Base-by-base conservation (phyloP, 2,888 invertebrate species). In the Sinohyriopsis cumingii region DNA sequence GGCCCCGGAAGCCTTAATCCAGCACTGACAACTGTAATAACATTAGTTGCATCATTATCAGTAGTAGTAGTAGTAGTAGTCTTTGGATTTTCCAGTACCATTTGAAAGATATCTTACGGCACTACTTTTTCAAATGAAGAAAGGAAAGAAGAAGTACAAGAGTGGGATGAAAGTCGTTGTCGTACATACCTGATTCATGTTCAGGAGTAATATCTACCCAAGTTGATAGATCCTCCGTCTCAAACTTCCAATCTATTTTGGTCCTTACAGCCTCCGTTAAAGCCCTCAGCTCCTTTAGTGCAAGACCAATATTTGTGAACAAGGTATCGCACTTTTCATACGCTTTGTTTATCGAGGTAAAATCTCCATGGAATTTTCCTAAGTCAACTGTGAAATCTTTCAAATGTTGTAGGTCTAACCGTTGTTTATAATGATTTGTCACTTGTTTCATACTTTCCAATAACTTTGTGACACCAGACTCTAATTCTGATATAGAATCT, bases 321-420 rank as follows among this genome's bases (percentile, higher is more conserved):
- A 82, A 68, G 18, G 68, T 55, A 60, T 73, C 74, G 66, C 76
- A 79, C 33, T 72, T 70, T 63, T 72, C 67, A 56, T 77, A 81
- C 19, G 80, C 78, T 55, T 82, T 78, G 53, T 74, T 76, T 24
- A 82, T 68, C 3, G 82, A 77, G 5, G 65, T 57, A 65, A 80
- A 79, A 64, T 79, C 79, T 25, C 80, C 82, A 56, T 72, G 71
- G 59, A 82, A 82, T 62, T 81, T 78, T 55, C 76, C 79, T n/a
- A 79, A 56, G 68, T 82, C 79, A 5, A 55, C 54, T 5, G 76
- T 75, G 60, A 82, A 81, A 45, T 82, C 80, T 55, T 76, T 72
- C 20, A 82, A 64, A n/a, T 71, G 63, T 65, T 82, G 73, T 22
- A 69, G 55, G 59, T 74, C 75, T 33, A 82, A 60, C 25, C 70